Percentiles rank a stretch among this genome's conserved stretches.
Evolutionary conservation across 2,113 vertebrate species (phyloP).

Genomic region (Vimba vimba): DNA sequence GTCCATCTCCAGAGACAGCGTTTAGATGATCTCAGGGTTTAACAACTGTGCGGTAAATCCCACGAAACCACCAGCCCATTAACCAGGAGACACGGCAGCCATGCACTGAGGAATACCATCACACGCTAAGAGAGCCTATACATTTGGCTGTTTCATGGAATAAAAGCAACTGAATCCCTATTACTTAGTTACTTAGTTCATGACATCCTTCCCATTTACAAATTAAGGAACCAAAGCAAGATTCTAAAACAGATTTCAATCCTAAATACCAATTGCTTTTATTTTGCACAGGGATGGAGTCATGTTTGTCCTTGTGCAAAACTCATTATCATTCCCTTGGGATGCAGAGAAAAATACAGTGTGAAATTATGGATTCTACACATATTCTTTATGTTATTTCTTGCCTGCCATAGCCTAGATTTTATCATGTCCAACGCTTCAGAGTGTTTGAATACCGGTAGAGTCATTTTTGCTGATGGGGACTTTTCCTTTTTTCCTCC

Average conservation of each 20-base stretch:
- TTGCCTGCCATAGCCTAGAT: conserved; percentile 4
- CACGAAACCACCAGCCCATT: conserved; percentile 29
- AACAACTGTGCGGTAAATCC: conserved; percentile 56
- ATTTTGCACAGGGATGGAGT: neutral
- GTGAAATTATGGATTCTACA: conserved; percentile 15
- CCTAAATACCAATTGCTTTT: neutral
- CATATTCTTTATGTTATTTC: conserved; percentile 23
- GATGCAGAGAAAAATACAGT: neutral
- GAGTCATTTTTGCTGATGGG: conserved; percentile 16
- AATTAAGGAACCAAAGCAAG: neutral
- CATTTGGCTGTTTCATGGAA: neutral
- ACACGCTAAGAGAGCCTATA: neutral
- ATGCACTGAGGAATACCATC: conserved; percentile 1
- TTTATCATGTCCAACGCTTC: conserved; percentile 3
- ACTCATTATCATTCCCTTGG: neutral
- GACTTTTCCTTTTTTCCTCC: neutral
- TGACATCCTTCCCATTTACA: neutral
- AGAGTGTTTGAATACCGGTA: neutral
- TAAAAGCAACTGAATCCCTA: neutral
- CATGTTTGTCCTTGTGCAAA: neutral
- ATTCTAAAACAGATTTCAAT: neutral
- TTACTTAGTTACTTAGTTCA: too few species aligned
- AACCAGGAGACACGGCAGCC: neutral
- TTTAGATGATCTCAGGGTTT: conserved; percentile 57
- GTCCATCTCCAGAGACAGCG: conserved; percentile 65